These are phyloP conservation scores for Nannoperca obscura DNA, from an alignment of 2,797 vertebrate species.

Conservation along the genomic window DNA sequence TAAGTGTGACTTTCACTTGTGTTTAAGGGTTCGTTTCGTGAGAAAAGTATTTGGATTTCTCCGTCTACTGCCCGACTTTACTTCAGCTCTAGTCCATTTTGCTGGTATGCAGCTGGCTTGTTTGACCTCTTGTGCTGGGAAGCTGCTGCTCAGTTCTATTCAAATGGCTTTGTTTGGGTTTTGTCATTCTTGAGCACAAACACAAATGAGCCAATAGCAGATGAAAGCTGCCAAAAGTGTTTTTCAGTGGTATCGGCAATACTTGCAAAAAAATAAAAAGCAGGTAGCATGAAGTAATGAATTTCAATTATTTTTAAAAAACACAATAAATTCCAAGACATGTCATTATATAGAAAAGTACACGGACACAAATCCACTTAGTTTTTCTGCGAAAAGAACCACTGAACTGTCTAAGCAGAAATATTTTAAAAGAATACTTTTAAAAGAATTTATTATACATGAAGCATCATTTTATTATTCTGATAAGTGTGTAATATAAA, in stretches of 20 bases:
- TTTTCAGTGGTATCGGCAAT: background rate
- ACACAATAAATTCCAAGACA: background rate
- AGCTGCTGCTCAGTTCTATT: background rate
- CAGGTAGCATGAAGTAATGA: too few relatives aligned
- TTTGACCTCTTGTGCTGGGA: background rate
- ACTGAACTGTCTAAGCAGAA: background rate
- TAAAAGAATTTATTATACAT: too few relatives aligned
- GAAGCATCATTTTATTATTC: too few relatives aligned
- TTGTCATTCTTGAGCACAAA: conserved; percentile 7
- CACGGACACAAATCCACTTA: background rate
- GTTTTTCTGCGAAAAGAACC: background rate
- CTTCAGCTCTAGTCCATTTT: background rate
- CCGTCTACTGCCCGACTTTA: background rate
- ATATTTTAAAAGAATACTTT: background rate
- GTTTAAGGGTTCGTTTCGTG: background rate
- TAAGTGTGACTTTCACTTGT: background rate
- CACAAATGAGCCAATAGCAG: background rate
- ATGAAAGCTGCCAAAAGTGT: background rate
- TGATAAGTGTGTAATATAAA: conserved; percentile 1
- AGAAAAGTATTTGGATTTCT: background rate
- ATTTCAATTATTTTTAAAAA: background rate
- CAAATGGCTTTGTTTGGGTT: background rate
- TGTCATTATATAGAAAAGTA: background rate
- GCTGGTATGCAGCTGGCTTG: background rate
- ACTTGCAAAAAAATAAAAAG: too few relatives aligned